Conservation (phyloP, 2,113 vertebrate species). For the Alexandromys fortis region DNA sequence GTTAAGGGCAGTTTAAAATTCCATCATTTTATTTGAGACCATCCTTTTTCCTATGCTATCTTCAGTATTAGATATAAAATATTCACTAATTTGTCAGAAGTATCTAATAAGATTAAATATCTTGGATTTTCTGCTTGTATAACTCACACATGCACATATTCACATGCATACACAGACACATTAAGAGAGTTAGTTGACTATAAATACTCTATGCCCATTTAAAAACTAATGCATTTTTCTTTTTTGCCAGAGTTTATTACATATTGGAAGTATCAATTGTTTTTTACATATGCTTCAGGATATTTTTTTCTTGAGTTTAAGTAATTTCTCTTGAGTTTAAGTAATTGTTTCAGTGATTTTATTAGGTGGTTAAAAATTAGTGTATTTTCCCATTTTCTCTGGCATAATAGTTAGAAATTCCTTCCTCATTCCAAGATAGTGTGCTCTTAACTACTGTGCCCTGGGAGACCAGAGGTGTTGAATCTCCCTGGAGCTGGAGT, state of each 20-base stretch:
- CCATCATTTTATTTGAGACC: not conserved
- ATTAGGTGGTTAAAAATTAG: conserved; percentile 37
- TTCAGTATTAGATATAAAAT: not conserved
- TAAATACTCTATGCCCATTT: not conserved
- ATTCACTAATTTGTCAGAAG: conserved; percentile 19
- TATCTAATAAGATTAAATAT: not conserved
- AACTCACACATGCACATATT: not conserved
- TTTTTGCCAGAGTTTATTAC: not conserved
- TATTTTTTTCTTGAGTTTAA: not conserved
- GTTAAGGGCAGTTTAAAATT: not conserved
- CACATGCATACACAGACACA: not conserved
- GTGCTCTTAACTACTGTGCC: too few species aligned
- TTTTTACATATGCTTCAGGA: not conserved
- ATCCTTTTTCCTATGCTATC: not conserved
- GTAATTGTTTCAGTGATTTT: not conserved
- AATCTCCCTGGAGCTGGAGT: not conserved
- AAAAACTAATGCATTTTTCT: conserved; percentile 16
- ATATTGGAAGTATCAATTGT: not conserved
- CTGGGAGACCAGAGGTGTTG: too few species aligned
- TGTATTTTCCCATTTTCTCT: conserved; percentile 5
- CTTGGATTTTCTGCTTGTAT: not conserved
- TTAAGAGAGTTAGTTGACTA: not conserved
- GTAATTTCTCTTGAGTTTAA: not conserved
- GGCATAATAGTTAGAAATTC: not conserved
- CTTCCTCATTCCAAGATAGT: not conserved